These are phyloP conservation scores for Coreius guichenoti DNA, from an alignment of 2,797 vertebrate genomes.

Conservation along the genomic window DNA sequence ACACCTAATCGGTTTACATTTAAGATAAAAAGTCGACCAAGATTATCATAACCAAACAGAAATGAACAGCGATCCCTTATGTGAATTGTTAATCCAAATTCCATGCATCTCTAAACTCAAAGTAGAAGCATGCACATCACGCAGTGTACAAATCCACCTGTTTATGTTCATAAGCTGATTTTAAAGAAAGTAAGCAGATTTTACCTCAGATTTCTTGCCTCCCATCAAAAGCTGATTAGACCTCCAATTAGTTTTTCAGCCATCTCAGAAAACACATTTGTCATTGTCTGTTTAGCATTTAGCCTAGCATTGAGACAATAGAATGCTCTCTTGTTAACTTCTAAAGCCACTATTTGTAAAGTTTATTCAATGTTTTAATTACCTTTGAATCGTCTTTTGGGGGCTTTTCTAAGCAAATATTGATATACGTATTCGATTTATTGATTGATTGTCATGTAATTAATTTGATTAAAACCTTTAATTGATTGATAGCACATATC, in stretches of 20 bases:
- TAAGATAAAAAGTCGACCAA: neutral
- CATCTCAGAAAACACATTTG: slow-evolving; percentile 38
- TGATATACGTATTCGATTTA: neutral
- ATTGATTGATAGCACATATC: neutral
- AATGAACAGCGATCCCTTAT: neutral
- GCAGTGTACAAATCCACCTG: slow-evolving; percentile 55
- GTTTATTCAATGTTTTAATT: neutral
- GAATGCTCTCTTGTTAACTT: neutral
- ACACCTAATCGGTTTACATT: neutral
- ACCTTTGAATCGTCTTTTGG: neutral
- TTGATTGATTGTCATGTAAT: neutral
- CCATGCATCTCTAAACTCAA: slow-evolving; percentile 19
- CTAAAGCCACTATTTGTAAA: neutral
- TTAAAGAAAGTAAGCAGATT: slow-evolving; percentile 58
- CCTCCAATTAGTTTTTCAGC: slow-evolving; percentile 55
- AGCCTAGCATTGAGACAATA: neutral
- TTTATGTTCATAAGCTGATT: slow-evolving; percentile 70
- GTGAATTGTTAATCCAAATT: slow-evolving; percentile 18
- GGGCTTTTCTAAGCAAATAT: neutral
- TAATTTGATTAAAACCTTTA: neutral
- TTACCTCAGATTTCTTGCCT: slow-evolving; percentile 29
- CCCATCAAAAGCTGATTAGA: slow-evolving; percentile 66
- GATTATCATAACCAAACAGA: neutral
- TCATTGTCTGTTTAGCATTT: slow-evolving; percentile 32
- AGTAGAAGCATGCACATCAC: slow-evolving; percentile 49